Evolutionary conservation across 2,888 invertebrate species (phyloP), one percentile per base, ranked within the genome.

Genomic region (Drosophila stalkeri): DNA sequence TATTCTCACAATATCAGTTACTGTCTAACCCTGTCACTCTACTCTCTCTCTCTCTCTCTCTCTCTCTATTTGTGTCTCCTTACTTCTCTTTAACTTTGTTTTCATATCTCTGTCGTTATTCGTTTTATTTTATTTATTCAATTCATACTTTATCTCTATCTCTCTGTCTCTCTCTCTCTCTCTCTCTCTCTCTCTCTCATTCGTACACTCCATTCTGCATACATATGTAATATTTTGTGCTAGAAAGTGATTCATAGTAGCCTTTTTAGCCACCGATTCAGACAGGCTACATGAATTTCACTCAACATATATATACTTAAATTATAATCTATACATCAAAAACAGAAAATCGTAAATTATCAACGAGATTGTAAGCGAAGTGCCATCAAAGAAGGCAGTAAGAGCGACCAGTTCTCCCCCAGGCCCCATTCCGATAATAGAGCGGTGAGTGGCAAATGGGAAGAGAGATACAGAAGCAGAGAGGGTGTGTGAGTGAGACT

Each of bases 341-440:
- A 60, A 57, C 35, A 52, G 6, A 60, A 51, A 63, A 44, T 39
- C 39, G 31, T 41, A 49, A 72, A 72, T 72, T 60, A n/a, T 47
- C 51, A 56, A 71, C 31, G 41, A 43, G 54, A 72, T 71, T 72
- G 55, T 44, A 49, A 49, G 61, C 54, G 41, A 31, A 46, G 57
- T 56, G 44, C 44, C 33, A 59, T n/a, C 52, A 35, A 33, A 54
- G 54, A 16, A 37, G 64, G 41, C 33, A 54, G 39, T 39, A 18
- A 54, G 37, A 41, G 46, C 47, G 56, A 44, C 44, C 27, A 54
- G 35, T 49, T 35, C 33, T 9, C 11, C 12, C 11, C 11, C 37
- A 43, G 9, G n/a, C 7, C 7, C 12, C 11, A 39, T n/a, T 16
- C 37, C 54, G 16, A 35, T 14, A 35, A 3, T 18, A 35, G 23